These are phyloP conservation scores for Athene noctua DNA, from an alignment of 2,113 vertebrate genomes.

Conservation along the genomic window DNA sequence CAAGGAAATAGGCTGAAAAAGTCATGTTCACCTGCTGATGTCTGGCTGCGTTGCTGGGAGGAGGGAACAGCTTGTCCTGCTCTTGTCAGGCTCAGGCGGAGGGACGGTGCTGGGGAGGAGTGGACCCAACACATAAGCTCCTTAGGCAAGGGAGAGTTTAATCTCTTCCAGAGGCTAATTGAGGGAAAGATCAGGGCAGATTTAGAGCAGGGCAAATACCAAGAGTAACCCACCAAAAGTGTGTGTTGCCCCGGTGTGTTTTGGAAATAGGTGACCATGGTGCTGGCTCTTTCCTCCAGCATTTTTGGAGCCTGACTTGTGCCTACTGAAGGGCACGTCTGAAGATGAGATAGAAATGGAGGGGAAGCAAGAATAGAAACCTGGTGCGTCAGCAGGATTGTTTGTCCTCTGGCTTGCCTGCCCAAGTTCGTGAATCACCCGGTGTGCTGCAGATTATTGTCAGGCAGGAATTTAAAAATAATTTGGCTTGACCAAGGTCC, in stretches of 20 bases:
- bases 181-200: neutral
- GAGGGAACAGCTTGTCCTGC: neutral
- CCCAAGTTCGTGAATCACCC: neutral
- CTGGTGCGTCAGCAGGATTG: neutral
- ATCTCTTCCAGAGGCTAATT: conserved; percentile 29
- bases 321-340: neutral
- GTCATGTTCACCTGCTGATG: neutral
- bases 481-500: neutral
- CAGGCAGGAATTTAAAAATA: conserved; percentile 27
- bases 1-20: neutral
- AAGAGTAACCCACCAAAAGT: neutral
- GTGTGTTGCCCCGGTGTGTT: neutral
- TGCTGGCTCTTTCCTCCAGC: neutral
- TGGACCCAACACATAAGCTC: neutral
- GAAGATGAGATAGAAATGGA: neutral
- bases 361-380: conserved; percentile 31
- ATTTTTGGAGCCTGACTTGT: conserved; percentile 2
- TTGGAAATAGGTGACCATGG: neutral
- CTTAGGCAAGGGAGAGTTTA: conserved; percentile 21
- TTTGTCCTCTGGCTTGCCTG: neutral
- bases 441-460: neutral
- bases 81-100: neutral
- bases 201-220: conserved; percentile 1
- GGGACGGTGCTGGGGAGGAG: neutral
- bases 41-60: neutral